Base-by-base conservation (phyloP, 2,797 vertebrate genomes). In the Calcarius lapponicus region DNA sequence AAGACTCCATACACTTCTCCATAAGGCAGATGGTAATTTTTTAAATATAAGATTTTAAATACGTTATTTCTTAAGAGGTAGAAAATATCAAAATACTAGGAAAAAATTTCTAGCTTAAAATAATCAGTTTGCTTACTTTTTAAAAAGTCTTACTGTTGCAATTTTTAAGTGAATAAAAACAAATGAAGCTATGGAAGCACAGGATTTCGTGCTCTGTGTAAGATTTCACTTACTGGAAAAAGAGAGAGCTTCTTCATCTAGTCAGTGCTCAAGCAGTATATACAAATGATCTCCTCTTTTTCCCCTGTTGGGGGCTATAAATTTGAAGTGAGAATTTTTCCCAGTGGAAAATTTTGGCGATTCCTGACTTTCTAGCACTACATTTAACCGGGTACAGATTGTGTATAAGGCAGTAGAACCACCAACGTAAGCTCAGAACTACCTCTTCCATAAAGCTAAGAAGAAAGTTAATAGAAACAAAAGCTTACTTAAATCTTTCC, bases 21-120 rank as follows among this genome's bases (percentile, higher is more conserved):
- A 92, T 98, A 98, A 98, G 98, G 98, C 98, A 98, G 97, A 96
- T 94, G 97, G 97, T 97, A 56, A 50, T 89, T 96, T 89, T 93
- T 94, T 47, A 95, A 95, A 97, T 97, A 97, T 50, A 97, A 97
- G 95, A 93, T 96, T 90, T 94, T 96, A 97, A 97, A 97, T 96
- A 96, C 5, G 38, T 73, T 96, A 58, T 93, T 88, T 96, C 88
- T 97, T 80, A 95, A 97, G 98, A 98, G 98, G 98, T 98, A 98
- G 98, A 98, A 97, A 97, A 97, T 97, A 97, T 92, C 90, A 95
- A 96, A 97, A 90, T 92, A 93, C 86, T 96, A 95, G 75, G 96
- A 97, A 97, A 95, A 97, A 76, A 72, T 31, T 86, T 87, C 86
- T 97, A 94, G 78, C 91, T 96, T 94, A 92, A 96, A 96, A 97